Conservation (phyloP, 1,140 invertebrate genomes). For the Ostrea edulis region DNA sequence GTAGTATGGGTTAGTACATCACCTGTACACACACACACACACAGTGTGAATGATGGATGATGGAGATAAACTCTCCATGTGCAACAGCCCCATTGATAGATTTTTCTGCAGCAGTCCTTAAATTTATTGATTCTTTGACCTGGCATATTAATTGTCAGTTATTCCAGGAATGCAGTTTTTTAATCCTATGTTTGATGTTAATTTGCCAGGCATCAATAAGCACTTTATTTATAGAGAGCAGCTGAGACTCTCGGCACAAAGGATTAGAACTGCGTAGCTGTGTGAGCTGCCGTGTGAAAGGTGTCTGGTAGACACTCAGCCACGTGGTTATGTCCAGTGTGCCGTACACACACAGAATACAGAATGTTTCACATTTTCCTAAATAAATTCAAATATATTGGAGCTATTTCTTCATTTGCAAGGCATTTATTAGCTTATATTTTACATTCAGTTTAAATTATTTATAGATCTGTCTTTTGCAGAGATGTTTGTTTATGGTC, state of each 20-base stretch:
- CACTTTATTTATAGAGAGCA: constrained; percentile 20
- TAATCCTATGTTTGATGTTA: constrained; percentile 30
- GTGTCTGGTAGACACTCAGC: neutral
- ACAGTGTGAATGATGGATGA: neutral
- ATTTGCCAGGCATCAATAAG: constrained; percentile 28
- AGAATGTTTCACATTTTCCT: neutral
- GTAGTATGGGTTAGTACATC: no score
- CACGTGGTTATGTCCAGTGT: neutral
- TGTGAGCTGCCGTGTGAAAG: neutral
- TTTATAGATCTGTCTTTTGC: no score
- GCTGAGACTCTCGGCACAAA: neutral
- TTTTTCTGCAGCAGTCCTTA: constrained; percentile 19
- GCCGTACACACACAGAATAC: neutral
- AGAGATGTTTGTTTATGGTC: no score
- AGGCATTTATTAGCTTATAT: no score
- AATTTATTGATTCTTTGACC: constrained; percentile 34
- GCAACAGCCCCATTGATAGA: neutral
- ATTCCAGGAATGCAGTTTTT: constrained; percentile 16
- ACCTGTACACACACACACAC: no score
- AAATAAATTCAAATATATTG: neutral
- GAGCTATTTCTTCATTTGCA: no score
- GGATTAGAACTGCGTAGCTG: neutral
- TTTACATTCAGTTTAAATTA: no score
- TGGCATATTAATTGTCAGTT: constrained; percentile 25
- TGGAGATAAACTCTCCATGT: neutral